Evolutionary conservation across 2,888 invertebrate genomes (phyloP).

Genomic region (Conops quadrifasciatus): DNA sequence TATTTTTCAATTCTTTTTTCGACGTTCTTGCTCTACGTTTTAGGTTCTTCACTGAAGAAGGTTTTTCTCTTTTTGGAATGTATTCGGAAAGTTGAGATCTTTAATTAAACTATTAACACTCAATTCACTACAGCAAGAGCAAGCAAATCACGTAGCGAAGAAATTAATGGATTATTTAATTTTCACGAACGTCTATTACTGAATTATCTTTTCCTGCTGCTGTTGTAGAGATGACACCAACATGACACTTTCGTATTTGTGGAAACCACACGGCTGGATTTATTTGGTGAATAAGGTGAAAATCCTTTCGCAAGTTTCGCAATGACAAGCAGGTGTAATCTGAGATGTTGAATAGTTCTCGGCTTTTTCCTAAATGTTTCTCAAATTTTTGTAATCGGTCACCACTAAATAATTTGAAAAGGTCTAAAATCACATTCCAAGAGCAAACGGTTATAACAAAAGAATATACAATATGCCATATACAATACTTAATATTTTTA

Average conservation of each 20-base stretch:
- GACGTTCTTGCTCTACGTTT: neutral
- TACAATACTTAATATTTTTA: too few relatives aligned
- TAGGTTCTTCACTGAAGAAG: conserved; percentile 35
- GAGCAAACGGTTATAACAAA: too few relatives aligned
- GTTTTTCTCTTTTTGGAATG: conserved; percentile 16
- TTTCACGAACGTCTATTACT: conserved; percentile 18
- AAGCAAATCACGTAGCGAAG: neutral
- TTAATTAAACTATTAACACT: neutral
- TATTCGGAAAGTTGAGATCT: neutral
- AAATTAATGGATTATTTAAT: neutral
- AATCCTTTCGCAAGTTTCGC: too few relatives aligned
- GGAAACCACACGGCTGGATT: neutral
- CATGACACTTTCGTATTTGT: conserved; percentile 20
- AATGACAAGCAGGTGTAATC: too few relatives aligned
- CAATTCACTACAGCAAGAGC: neutral
- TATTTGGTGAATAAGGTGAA: conserved; percentile 13
- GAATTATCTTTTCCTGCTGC: conserved; percentile 26
- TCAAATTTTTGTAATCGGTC: too few relatives aligned
- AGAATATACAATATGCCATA: too few relatives aligned
- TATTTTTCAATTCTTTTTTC: neutral
- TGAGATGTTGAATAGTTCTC: neutral
- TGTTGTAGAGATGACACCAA: conserved; percentile 14
- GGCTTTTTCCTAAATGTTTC: too few relatives aligned
- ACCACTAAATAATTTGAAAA: too few relatives aligned
- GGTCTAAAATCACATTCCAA: too few relatives aligned